Evolutionary conservation across 1,140 invertebrate genomes (phyloP), one percentile per base, ranked within the genome.

Genomic region (Drosophila sturtevanti): DNA sequence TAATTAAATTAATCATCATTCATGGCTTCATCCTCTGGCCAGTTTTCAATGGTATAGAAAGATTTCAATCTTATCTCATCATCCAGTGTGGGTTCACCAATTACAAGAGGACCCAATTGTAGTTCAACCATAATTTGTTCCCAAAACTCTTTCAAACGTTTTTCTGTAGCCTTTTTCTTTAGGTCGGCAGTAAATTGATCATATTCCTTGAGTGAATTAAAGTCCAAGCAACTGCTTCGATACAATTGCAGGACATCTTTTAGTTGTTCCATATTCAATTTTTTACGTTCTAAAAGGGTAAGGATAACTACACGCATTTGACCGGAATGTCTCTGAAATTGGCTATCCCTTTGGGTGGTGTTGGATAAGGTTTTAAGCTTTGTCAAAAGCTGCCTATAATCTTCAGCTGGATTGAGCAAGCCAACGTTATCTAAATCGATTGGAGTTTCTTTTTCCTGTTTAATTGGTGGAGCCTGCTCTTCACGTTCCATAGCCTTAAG

Each of bases 221-320:
- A 91, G 1, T 87, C 79, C 1, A 80, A 18, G 31, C 77, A 75
- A 34, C 73, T 72, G 10, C 74, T 72, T 2, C 90, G 77, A 64
- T 87, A 89, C 1, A 81, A n/a, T 4, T 27, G 6, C 0, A 91
- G 67, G 7, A 91, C 52, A 21, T 82, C 75, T 4, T 21, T 31
- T 9, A 91, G 35, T 58, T 86, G 71, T 0, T 72, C 56, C 6
- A 62, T 14, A 11, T 84, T 71, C 1, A 72, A 21, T 34, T 78
- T 82, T 5, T 68, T 74, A 1, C 84, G 84, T 6, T 91, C 69
- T 27, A 91, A 12, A 0, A 89, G 63, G 0, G 72, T 78, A 10
- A 87, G 6, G 9, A 91, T 55, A 1, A 90, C 85, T 5, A 81
- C 81, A 34, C 89, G 81, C 22, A 91, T 78, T 63, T 91, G 84